Percentiles rank a stretch among this genome's conserved stretches.
These are phyloP conservation scores for Pelobates cultripes DNA, from an alignment of 2,797 vertebrate species.

Conservation along the genomic window DNA sequence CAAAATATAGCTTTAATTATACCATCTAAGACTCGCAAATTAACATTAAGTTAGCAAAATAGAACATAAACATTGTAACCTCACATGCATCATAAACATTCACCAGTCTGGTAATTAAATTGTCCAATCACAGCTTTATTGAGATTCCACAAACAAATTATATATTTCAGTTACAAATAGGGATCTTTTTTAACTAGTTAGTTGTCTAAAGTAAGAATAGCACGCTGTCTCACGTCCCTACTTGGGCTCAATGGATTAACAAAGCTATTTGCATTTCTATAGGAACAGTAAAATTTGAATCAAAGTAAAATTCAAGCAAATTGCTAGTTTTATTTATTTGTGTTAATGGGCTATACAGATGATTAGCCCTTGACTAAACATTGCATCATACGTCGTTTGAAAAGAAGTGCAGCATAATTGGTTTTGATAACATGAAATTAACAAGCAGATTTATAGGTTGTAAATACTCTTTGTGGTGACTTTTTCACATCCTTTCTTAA, in stretches of 20 bases:
- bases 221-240: neutral
- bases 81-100: no score
- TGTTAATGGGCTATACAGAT: slow-evolving; percentile 47
- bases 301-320: slow-evolving; percentile 67
- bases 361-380: slow-evolving; percentile 46
- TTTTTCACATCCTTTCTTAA: slow-evolving; percentile 62
- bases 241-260: neutral
- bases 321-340: slow-evolving; percentile 37
- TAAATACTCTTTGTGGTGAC: slow-evolving; percentile 67
- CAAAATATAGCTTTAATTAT: no score
- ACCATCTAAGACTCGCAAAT: slow-evolving; percentile 57
- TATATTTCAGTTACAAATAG: no score
- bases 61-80: slow-evolving; percentile 50
- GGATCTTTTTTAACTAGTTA: no score
- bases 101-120: no score
- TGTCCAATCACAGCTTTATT: no score
- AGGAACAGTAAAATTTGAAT: slow-evolving; percentile 66
- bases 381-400: slow-evolving; percentile 61
- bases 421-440: slow-evolving; percentile 74
- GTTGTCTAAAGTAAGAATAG: no score
- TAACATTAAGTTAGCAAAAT: slow-evolving; percentile 68
- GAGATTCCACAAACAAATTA: no score
- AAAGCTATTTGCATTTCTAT: slow-evolving; percentile 35
- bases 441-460: slow-evolving; percentile 71
- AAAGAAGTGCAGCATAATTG: slow-evolving; percentile 62